Evolutionary conservation across 2,797 vertebrate genomes (phyloP).

Genomic region (Phrynocephalus vlangalii): DNA sequence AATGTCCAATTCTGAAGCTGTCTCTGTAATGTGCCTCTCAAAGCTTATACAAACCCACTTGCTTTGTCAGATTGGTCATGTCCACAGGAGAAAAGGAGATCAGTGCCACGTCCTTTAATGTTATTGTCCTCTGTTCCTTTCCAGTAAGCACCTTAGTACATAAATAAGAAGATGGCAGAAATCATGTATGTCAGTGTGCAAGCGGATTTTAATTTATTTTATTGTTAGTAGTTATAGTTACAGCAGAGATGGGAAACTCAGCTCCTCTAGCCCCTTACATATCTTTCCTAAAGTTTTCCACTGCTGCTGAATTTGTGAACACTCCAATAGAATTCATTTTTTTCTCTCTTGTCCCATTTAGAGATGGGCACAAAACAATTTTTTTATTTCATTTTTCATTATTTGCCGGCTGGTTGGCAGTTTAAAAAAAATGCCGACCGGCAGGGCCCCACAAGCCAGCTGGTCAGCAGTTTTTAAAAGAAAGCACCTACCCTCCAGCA

Average conservation of each 20-base stretch:
- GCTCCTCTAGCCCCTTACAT: not conserved
- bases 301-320: not conserved
- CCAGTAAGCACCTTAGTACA: slow-evolving; percentile 35
- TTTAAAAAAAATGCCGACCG: too few species aligned
- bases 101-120: slow-evolving; percentile 3
- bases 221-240: not conserved
- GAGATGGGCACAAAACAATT: too few species aligned
- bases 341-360: too few species aligned
- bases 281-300: not conserved
- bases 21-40: slow-evolving; percentile 17
- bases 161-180: slow-evolving; percentile 4
- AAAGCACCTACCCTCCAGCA: too few species aligned
- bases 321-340: too few species aligned
- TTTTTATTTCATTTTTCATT: too few species aligned
- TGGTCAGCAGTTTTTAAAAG: too few species aligned
- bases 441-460: too few species aligned
- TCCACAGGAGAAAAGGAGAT: slow-evolving; percentile 45
- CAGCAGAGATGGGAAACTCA: not conserved
- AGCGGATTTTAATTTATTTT: not conserved
- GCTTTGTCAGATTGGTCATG: slow-evolving; percentile 34
- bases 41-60: not conserved
- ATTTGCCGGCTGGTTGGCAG: too few species aligned
- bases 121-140: slow-evolving; percentile 9
- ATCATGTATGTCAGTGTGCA: not conserved
- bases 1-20: slow-evolving; percentile 25